A percentile compares a stretch with the other conserved stretches of the same genome.
Evolutionary conservation across 2,888 invertebrate genomes (phyloP).

Genomic region (Heliconius charithonia): DNA sequence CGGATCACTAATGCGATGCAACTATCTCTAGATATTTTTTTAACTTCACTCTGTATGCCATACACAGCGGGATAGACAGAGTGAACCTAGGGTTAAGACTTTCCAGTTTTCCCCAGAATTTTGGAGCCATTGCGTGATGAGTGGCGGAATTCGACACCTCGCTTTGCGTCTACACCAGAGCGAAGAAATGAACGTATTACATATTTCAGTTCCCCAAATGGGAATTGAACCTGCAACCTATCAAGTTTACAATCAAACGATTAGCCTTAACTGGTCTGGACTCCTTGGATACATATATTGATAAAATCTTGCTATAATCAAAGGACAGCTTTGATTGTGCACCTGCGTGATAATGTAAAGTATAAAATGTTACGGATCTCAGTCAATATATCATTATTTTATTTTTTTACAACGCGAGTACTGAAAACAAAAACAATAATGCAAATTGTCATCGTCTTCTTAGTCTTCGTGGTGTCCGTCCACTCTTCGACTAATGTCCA

Average conservation of each 20-base stretch:
- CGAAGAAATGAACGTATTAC: too few relatives aligned
- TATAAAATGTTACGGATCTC: background rate
- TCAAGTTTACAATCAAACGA: too few relatives aligned
- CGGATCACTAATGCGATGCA: too few relatives aligned
- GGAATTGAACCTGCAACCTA: too few relatives aligned
- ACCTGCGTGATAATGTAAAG: conserved; percentile 6
- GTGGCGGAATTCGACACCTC: too few relatives aligned
- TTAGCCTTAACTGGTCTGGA: too few relatives aligned
- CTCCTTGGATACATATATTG: too few relatives aligned
- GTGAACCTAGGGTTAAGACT: background rate
- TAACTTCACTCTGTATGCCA: background rate
- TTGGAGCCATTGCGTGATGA: background rate
- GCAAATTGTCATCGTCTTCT: background rate
- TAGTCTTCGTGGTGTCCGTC: background rate
- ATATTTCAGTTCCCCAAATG: too few relatives aligned
- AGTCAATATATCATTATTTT: background rate
- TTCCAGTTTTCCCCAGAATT: background rate
- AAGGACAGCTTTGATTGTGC: background rate
- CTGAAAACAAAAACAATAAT: background rate
- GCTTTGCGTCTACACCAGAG: too few relatives aligned
- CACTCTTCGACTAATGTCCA: background rate
- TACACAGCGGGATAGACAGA: background rate
- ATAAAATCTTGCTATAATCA: background rate
- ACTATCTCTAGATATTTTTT: too few relatives aligned
- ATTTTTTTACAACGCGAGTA: background rate